Percentiles rank a stretch among this genome's conserved stretches.
Evolutionary conservation across 1,140 invertebrate genomes (phyloP).

Genomic region (Nylanderia fulva): DNA sequence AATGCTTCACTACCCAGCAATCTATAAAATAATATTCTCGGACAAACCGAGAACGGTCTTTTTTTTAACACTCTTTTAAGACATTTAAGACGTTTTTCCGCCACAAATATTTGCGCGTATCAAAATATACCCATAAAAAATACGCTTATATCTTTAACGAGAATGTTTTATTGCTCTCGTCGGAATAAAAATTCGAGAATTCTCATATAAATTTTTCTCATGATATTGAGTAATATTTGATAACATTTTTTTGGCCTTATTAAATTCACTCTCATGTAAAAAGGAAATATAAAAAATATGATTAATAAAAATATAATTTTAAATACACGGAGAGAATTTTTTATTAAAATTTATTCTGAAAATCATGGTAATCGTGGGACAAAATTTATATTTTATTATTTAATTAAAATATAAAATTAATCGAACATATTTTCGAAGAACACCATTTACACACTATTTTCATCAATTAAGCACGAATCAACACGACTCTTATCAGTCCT

Average conservation of each 20-base stretch:
- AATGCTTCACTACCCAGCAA: slow-evolving; percentile 14
- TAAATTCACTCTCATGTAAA: not conserved
- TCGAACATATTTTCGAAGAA: no score
- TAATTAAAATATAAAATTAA: no score
- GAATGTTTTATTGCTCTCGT: not conserved
- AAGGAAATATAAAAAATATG: no score
- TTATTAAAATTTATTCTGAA: no score
- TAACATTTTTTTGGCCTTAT: not conserved
- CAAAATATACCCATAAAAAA: not conserved
- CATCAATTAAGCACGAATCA: not conserved
- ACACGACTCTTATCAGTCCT: not conserved
- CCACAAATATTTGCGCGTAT: not conserved
- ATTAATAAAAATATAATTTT: not conserved
- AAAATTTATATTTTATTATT: no score
- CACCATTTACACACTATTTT: no score
- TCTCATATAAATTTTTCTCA: no score
- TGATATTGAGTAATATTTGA: not conserved
- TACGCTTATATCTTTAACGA: not conserved
- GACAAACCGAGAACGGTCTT: not conserved
- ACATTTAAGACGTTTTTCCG: slow-evolving; percentile 7
- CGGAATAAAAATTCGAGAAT: not conserved
- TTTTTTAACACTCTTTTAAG: slow-evolving; percentile 22
- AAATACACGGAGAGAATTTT: no score
- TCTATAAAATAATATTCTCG: not conserved
- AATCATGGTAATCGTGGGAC: no score